Percentiles rank a stretch among this genome's conserved stretches.
Evolutionary conservation across 2,113 vertebrate genomes (phyloP).

Genomic region (Sinocyclocheilus maitianheensis): DNA sequence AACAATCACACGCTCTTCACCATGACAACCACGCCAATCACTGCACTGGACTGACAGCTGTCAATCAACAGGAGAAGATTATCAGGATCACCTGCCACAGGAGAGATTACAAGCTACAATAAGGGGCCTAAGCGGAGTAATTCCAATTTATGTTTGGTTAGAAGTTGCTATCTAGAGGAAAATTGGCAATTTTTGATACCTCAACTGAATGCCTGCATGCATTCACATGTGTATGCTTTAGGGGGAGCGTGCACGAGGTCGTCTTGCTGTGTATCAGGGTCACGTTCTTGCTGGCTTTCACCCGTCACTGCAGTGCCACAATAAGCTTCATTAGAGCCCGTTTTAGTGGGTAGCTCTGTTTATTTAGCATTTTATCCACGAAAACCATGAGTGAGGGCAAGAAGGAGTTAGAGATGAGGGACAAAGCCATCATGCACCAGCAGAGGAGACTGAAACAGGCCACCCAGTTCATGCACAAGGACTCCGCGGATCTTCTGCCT

Average conservation of each 20-base stretch:
- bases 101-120: slow-evolving; percentile 17
- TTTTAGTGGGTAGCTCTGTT: not conserved
- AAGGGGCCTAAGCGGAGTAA: not conserved
- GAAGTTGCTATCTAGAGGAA: not conserved
- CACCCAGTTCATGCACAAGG: slow-evolving; percentile 94
- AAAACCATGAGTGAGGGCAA: slow-evolving; percentile 69
- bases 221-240: not conserved
- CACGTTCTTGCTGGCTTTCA: not conserved
- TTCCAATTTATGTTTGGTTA: slow-evolving; percentile 10
- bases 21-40: slow-evolving; percentile 13
- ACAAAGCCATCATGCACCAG: slow-evolving; percentile 88
- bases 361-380: not conserved
- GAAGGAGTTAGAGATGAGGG: slow-evolving; percentile 81
- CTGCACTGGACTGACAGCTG: slow-evolving; percentile 29
- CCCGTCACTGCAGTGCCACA: not conserved
- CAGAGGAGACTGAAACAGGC: slow-evolving; percentile 91
- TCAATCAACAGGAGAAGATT: not conserved
- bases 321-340: not conserved
- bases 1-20: slow-evolving; percentile 51
- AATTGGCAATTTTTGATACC: not conserved
- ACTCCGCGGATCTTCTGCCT: slow-evolving; percentile 95
- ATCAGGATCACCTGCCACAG: slow-evolving; percentile 39
- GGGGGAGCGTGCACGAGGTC: slow-evolving; percentile 5
- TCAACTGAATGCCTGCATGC: not conserved
- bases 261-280: slow-evolving; percentile 35